Base-by-base conservation (phyloP, 2,113 vertebrate genomes). In the Ciconia stormi region DNA sequence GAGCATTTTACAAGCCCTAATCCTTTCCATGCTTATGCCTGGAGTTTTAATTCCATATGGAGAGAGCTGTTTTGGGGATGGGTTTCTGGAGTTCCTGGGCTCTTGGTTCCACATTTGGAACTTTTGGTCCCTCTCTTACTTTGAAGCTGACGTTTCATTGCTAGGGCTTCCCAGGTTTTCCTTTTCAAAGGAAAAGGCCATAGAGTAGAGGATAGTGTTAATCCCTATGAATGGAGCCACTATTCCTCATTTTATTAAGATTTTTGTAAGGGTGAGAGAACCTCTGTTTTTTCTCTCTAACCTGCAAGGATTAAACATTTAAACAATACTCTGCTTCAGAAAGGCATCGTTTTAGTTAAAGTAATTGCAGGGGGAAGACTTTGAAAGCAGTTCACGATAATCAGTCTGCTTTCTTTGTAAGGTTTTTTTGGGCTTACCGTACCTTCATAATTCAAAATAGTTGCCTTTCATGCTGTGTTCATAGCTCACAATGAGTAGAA, bases 1-100 rank as follows among this genome's bases (percentile, higher is more conserved):
- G 58, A 59, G 23, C 2, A 1, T 42, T 89, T 65, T 62, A 53
- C 42, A 71, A 53, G 19, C 19, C 13, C 6, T 46, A 0, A 34
- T 71, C 36, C 36, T 88, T 61, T 50, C 71, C 5, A 2, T 25
- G 34, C 14, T 40, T 63, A 1, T 19, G 2, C 10, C 3, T 49
- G 23, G 65, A 32, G 23, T 72, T 62, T 6, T 3, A 44, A 47
- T 72, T 74, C 62, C 1, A 0, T 19, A 1, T 19, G 16, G 52
- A 42, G 25, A 42, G n/a, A 21, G 4, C 0, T 0, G 20, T 40
- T 73, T 63, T 52, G 27, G 53, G 36, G 14, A 19, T 0, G 1
- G 25, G 2, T 70, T 73, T 77, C 26, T 81, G 40, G 61, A 42
- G 40, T 32, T 92, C 40, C 32, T 74, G 47, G 46, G 10, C n/a